These are phyloP conservation scores for Enteromius unitaeniatus DNA, from an alignment of 2,797 vertebrate species.

Conservation along the genomic window DNA sequence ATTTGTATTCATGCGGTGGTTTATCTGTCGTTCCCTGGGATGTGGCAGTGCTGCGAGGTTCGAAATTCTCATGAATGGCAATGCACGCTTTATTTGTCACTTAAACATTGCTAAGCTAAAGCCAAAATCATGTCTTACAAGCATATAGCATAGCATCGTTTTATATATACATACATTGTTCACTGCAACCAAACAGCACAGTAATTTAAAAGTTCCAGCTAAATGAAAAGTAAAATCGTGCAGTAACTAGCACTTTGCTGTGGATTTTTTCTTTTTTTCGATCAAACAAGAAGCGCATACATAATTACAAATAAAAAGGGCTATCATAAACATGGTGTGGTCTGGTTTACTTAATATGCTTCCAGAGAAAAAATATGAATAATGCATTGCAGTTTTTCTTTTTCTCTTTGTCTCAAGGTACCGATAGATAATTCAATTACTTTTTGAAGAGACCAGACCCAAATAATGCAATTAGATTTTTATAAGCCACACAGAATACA, in stretches of 20 bases:
- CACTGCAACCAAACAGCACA: conserved; percentile 9
- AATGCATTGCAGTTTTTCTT: conserved; percentile 61
- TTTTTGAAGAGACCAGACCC: conserved; percentile 59
- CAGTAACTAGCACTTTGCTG: conserved; percentile 10
- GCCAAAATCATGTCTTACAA: background rate
- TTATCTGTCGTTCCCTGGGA: conserved; percentile 6
- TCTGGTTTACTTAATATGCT: conserved; percentile 66
- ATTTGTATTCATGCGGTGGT: conserved; percentile 33
- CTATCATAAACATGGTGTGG: conserved; percentile 64
- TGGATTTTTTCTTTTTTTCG: background rate
- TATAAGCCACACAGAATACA: conserved; percentile 60
- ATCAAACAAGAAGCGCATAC: conserved; percentile 47
- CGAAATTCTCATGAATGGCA: conserved; percentile 15
- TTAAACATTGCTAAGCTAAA: conserved; percentile 19
- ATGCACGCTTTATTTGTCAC: conserved; percentile 28
- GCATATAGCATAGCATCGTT: conserved; percentile 9
- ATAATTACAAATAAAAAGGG: conserved; percentile 65
- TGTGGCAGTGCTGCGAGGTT: background rate
- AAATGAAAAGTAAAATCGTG: conserved; percentile 24
- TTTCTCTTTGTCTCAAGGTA: conserved; percentile 61
- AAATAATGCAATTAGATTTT: conserved; percentile 69
- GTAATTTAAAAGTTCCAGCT: conserved; percentile 2
- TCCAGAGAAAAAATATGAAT: conserved; percentile 60
- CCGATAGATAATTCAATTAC: conserved; percentile 66
- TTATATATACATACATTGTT: conserved; percentile 1